phyloP scores from a whole-genome alignment of 2,113 vertebrate genomes.

The Scalopus aquaticus region DNA sequence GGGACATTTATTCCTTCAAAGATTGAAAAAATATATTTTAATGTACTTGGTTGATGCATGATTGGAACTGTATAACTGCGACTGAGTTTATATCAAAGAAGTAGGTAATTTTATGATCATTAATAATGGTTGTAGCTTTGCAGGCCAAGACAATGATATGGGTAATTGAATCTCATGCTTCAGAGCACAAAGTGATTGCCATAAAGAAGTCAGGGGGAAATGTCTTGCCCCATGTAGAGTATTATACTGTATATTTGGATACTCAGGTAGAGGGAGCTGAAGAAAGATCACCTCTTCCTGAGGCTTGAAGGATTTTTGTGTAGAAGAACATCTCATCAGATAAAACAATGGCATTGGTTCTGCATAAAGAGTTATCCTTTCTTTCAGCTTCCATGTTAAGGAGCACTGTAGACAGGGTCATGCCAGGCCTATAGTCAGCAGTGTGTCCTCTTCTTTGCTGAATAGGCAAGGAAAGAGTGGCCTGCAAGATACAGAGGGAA shows the following conservation, averaged over 20 bases:
- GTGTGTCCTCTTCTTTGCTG: not conserved
- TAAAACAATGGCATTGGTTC: not conserved
- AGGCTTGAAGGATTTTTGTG: not conserved
- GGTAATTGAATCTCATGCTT: constrained; percentile 67
- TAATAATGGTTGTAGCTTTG: constrained; percentile 66
- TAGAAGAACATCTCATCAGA: not conserved
- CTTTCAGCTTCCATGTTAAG: not conserved
- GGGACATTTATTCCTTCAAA: constrained; percentile 30
- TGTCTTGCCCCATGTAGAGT: constrained; percentile 21
- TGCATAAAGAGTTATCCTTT: not conserved
- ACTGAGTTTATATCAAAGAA: constrained; percentile 68
- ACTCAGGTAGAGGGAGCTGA: not conserved
- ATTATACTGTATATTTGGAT: constrained; percentile 14
- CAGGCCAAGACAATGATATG: constrained; percentile 71
- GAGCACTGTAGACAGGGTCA: not conserved
- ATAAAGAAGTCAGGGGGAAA: constrained; percentile 46
- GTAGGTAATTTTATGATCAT: constrained; percentile 58
- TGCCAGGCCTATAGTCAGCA: not conserved
- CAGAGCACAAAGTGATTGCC: constrained; percentile 53
- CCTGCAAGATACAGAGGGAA: not conserved
- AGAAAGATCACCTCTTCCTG: constrained; percentile 31
- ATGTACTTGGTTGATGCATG: not conserved
- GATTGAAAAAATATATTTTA: not conserved
- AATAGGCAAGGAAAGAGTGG: not conserved
- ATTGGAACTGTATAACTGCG: not conserved